A percentile compares a stretch with the other conserved stretches of the same genome.
Evolutionary conservation across 1,140 invertebrate genomes (phyloP).

Genomic region (Tetragonula clypearis): DNA sequence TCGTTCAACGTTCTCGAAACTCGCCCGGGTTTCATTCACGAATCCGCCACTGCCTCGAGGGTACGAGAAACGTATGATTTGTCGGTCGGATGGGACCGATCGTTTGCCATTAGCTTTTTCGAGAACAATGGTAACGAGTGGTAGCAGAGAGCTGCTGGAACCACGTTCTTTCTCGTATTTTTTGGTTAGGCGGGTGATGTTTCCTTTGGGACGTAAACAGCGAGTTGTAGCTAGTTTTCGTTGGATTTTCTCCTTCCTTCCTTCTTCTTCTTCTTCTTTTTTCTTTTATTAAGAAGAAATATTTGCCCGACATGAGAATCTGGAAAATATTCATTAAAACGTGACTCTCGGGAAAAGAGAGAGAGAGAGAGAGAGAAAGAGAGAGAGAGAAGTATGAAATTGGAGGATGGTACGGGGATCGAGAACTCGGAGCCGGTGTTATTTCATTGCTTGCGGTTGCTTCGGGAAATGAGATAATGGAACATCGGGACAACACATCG

Average conservation of each 20-base stretch:
- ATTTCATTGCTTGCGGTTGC: conserved; percentile 47
- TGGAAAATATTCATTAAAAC: conserved; percentile 32
- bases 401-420: conserved; percentile 16
- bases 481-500: conserved; percentile 47
- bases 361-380: not conserved
- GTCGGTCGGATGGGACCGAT: not conserved
- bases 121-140: conserved; percentile 3
- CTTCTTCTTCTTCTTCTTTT: not conserved
- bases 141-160: not conserved
- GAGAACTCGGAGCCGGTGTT: conserved; percentile 24
- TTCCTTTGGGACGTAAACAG: not conserved
- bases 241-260: not conserved
- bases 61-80: conserved; percentile 52
- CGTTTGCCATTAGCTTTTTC: not conserved
- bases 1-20: conserved; percentile 57
- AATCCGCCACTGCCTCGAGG: conserved; percentile 41
- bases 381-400: conserved; percentile 5
- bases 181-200: not conserved
- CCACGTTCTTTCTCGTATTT: not conserved
- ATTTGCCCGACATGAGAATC: not conserved
- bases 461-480: conserved; percentile 48
- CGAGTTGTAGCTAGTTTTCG: not conserved
- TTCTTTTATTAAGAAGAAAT: not conserved
- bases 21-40: conserved; percentile 56
- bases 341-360: not conserved